Conservation (phyloP, 1,140 invertebrate genomes). For the Melipona quadrifasciata region DNA sequence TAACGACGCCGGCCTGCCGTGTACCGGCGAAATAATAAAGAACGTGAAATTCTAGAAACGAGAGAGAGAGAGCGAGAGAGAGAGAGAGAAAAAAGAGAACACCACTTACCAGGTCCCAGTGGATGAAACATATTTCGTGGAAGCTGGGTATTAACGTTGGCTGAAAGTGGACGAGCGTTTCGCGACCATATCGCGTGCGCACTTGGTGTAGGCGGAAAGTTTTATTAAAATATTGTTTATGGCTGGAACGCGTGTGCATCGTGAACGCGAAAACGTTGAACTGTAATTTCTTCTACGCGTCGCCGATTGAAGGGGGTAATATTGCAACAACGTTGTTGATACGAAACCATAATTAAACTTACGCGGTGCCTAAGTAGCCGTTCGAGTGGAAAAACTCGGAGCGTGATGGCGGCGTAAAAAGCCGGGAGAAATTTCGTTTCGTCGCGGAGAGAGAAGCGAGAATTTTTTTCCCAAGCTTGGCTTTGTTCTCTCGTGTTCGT, state of each 20-base stretch:
- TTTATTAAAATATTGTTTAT: slow-evolving; percentile 8
- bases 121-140: slow-evolving; percentile 24
- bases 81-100: not conserved
- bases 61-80: too few species aligned
- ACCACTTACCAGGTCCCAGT: not conserved
- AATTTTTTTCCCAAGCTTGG: not conserved
- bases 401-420: not conserved
- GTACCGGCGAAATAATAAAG: slow-evolving; percentile 25
- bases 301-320: not conserved
- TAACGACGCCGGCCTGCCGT: not conserved
- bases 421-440: not conserved
- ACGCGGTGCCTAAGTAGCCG: not conserved
- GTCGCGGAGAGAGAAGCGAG: not conserved
- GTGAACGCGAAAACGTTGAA: not conserved
- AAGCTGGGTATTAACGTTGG: slow-evolving; percentile 10
- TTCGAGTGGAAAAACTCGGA: not conserved
- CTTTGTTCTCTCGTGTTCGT: too few species aligned
- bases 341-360: slow-evolving; percentile 18
- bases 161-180: not conserved
- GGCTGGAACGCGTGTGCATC: too few species aligned
- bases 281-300: too few species aligned
- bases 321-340: not conserved
- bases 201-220: not conserved
- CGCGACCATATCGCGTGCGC: not conserved
- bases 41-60: slow-evolving; percentile 24